A percentile compares a stretch with the other conserved stretches of the same genome.
phyloP scores from a whole-genome alignment of 1,140 invertebrate species.

The Pseudomyrmex concolor region DNA sequence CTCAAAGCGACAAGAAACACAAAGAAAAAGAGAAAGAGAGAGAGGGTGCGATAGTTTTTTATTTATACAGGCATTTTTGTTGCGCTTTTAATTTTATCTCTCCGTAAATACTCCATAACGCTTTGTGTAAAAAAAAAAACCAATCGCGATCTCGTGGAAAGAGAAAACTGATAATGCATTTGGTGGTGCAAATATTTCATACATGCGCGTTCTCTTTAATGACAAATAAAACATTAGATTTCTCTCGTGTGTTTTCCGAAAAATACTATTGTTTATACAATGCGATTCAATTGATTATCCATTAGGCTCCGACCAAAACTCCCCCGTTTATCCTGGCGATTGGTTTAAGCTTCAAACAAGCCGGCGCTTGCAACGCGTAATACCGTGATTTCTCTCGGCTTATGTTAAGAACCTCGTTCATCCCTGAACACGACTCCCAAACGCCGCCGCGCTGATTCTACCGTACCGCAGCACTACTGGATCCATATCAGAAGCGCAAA shows the following conservation, averaged over 20 bases:
- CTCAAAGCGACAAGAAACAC: neutral
- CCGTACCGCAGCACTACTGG: conserved; percentile 9
- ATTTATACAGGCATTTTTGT: no score
- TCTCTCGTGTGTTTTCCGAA: neutral
- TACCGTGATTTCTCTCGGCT: conserved; percentile 50
- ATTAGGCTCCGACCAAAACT: conserved; percentile 23
- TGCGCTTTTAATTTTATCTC: neutral
- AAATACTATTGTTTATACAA: neutral
- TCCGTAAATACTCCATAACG: neutral
- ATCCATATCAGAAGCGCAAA: conserved; percentile 17
- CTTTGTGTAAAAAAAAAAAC: neutral
- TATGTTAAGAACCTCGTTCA: conserved; percentile 59
- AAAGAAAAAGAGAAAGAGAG: neutral
- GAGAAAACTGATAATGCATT: neutral
- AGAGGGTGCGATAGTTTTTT: no score
- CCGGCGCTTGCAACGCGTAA: conserved; percentile 32
- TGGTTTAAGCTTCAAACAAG: conserved; percentile 44
- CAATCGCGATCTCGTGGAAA: no score
- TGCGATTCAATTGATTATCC: conserved; percentile 5
- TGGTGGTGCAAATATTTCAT: neutral
- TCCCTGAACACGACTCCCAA: conserved; percentile 49
- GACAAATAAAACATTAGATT: neutral
- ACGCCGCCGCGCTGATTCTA: conserved; percentile 45
- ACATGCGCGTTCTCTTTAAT: neutral
- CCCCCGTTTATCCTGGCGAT: conserved; percentile 18